These are phyloP conservation scores for Cheumatopsyche charites DNA, from an alignment of 1,140 invertebrate species.

Conservation along the genomic window DNA sequence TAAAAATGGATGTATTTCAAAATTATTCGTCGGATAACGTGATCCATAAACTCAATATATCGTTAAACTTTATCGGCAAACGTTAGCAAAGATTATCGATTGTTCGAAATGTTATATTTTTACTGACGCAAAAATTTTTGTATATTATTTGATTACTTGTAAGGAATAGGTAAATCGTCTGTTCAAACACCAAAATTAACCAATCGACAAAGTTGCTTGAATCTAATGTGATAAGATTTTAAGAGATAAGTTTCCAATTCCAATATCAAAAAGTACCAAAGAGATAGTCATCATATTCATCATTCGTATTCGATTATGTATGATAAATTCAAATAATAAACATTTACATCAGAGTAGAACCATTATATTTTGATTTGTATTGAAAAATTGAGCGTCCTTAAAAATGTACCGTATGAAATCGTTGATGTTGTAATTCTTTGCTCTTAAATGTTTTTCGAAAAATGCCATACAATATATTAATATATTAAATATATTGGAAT, in stretches of 20 bases:
- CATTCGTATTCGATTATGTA: neutral
- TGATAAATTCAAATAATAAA: neutral
- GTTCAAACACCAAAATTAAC: slow-evolving; percentile 17
- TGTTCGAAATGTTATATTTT: slow-evolving; percentile 1
- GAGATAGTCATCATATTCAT: neutral
- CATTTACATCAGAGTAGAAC: too few relatives aligned
- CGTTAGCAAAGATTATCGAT: neutral
- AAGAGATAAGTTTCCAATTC: slow-evolving; percentile 15
- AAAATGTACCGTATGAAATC: slow-evolving; percentile 6
- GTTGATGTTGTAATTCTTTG: slow-evolving; percentile 4
- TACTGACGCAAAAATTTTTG: neutral
- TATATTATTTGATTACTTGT: neutral
- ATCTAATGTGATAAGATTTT: slow-evolving; percentile 20
- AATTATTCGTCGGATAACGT: neutral
- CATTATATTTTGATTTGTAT: too few relatives aligned
- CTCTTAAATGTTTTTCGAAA: slow-evolving; percentile 13
- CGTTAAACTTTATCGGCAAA: slow-evolving; percentile 5
- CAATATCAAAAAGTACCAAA: neutral
- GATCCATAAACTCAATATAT: slow-evolving; percentile 3
- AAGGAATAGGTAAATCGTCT: slow-evolving; percentile 8
- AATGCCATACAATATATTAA: neutral
- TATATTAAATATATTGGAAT: slow-evolving; percentile 22
- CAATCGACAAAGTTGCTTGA: slow-evolving; percentile 17
- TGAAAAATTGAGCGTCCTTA: slow-evolving; percentile 15
- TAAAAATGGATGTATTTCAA: slow-evolving; percentile 13